Conservation (phyloP, 2,797 vertebrate species). For the Picus viridis region DNA sequence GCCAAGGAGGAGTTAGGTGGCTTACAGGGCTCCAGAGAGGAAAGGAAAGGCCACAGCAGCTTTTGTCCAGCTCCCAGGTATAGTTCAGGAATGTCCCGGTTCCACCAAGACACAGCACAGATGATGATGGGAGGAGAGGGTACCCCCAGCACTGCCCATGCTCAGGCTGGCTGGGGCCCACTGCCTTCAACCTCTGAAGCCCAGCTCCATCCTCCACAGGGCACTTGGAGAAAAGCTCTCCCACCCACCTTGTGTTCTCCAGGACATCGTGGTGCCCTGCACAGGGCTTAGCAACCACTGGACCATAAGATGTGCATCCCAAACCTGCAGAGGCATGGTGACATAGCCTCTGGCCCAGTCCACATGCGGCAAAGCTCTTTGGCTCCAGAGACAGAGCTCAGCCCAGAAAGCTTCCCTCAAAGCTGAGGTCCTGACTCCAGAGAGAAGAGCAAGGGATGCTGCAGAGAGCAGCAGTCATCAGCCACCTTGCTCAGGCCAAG, state of each 20-base stretch:
- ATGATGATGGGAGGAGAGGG: neutral
- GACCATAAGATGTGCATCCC: neutral
- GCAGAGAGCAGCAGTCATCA: neutral
- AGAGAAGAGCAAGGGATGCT: neutral
- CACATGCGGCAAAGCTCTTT: neutral
- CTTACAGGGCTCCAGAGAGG: neutral
- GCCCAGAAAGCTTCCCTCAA: neutral
- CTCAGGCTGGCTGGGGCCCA: neutral
- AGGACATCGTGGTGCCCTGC: neutral
- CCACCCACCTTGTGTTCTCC: neutral
- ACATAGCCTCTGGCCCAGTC: neutral
- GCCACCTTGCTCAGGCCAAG: neutral
- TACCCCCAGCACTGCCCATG: neutral
- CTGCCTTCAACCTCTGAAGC: neutral
- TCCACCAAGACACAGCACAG: neutral
- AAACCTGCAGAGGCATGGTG: neutral
- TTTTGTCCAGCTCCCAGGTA: neutral
- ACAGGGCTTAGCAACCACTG: neutral
- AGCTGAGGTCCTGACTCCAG: neutral
- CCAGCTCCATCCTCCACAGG: neutral
- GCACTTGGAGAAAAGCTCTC: neutral
- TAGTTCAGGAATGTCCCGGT: neutral
- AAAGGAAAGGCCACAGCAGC: neutral
- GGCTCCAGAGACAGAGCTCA: neutral
- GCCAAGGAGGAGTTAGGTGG: neutral